Evolutionary conservation across 2,797 vertebrate species (phyloP), one percentile per base, ranked within the genome.

Genomic region (Acanthurus tractus): DNA sequence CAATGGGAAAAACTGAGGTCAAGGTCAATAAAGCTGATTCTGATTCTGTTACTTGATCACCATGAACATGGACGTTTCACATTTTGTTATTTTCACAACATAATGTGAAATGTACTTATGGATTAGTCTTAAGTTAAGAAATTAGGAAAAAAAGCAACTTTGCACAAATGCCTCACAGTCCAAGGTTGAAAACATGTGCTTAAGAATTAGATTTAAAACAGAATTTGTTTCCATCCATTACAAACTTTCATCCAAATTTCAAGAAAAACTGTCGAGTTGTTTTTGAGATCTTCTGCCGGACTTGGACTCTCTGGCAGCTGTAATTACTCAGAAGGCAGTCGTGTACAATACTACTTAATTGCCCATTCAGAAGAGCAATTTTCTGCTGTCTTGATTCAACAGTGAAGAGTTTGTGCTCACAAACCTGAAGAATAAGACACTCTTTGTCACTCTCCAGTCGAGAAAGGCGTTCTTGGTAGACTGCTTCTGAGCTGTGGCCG

Each of bases 391-490:
- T 49, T 48, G 34, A 15, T 44, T 42, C 63, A 2, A 29, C 46
- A 40, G 73, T 48, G 14, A 15, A 4, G 45, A 12, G 11, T 50
- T 74, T 56, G 25, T 48, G 22, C 4, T 67, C 46, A 86, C 92
- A 80, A 89, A 97, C 98, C 96, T 99, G 98, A 61, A 99, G 96
- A 88, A 99, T 95, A 1, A 99, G 96, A 80, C 98, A 99, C 86
- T 99, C 98, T 93, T 99, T 99, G 93, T 99, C 98, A 17, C 96
- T 98, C 93, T 99, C 98, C 82, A 99, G 92, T 20, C 97, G 96
- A 22, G 95, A 95, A 57, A 99, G 92, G 20, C 97, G 95, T 79
- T 99, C 98, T 81, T 98, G 98, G 92, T 98, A 97, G 2, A 96
- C 90, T 2, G 81, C 77, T 71, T 97, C 97, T 46, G 96, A 91